phyloP scores from a whole-genome alignment of 92 coral and sea anemone genomes.

The Actinernus sp. region DNA sequence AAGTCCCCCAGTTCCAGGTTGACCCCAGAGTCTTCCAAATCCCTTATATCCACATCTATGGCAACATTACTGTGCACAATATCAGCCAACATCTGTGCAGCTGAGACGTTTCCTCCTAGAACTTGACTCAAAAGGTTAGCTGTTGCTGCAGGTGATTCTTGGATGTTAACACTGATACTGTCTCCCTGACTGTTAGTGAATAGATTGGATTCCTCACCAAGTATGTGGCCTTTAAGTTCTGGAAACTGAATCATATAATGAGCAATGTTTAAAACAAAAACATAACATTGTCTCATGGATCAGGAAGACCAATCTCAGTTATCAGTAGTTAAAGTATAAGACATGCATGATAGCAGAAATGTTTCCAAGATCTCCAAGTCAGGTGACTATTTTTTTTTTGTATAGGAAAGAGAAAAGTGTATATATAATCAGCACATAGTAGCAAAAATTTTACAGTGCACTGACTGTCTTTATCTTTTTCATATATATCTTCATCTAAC shows the following conservation, averaged over 20 bases:
- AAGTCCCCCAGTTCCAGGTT: slow-evolving; percentile 28
- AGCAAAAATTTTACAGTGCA: too few relatives aligned
- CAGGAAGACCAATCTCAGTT: too few relatives aligned
- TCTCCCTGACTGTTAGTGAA: slow-evolving; percentile 62
- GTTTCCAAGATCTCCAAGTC: too few relatives aligned
- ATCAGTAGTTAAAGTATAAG: too few relatives aligned
- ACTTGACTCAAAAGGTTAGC: slow-evolving; percentile 38
- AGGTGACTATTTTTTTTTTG: too few relatives aligned
- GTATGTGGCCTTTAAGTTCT: slow-evolving; percentile 50
- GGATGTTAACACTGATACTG: slow-evolving; percentile 49
- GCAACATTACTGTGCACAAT: slow-evolving; percentile 54
- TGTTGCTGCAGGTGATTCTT: slow-evolving; percentile 17
- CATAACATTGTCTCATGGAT: too few relatives aligned
- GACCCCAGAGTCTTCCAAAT: not conserved
- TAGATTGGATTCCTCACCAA: slow-evolving; percentile 74
- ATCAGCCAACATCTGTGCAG: slow-evolving; percentile 49
- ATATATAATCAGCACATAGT: too few relatives aligned
- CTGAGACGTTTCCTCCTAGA: slow-evolving; percentile 36
- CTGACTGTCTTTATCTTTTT: too few relatives aligned
- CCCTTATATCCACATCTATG: slow-evolving; percentile 4
- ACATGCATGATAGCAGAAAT: too few relatives aligned
- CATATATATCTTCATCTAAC: too few relatives aligned
- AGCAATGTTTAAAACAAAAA: not conserved
- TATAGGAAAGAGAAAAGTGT: too few relatives aligned
- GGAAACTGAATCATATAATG: slow-evolving; percentile 55